Percentiles rank a stretch among this genome's conserved stretches.
Conservation (phyloP, 2,888 invertebrate species). For the Stramonita haemastoma region DNA sequence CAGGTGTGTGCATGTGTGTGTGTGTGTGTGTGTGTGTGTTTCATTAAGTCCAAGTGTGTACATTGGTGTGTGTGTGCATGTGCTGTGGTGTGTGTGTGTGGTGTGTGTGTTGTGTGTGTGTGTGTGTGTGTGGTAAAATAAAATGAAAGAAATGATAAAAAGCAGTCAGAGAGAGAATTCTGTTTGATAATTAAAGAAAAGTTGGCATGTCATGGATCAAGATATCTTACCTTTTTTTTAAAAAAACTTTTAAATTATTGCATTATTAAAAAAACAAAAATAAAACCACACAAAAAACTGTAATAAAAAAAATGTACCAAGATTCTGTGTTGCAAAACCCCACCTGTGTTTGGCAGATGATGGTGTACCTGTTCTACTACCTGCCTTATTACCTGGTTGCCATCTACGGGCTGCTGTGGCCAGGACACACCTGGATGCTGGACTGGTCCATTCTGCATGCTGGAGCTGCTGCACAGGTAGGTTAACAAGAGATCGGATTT, state of each 20-base stretch:
- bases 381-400: conserved; percentile 68
- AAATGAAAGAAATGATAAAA: background rate
- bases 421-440: conserved; percentile 64
- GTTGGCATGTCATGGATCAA: background rate
- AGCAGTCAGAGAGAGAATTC: background rate
- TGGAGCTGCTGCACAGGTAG: conserved; percentile 72
- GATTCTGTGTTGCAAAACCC: background rate
- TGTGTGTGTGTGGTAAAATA: background rate
- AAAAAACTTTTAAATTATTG: background rate
- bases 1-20: conserved; percentile 60
- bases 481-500: too few relatives aligned
- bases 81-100: too few relatives aligned
- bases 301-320: too few relatives aligned
- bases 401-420: conserved; percentile 63
- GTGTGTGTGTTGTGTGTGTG: too few relatives aligned
- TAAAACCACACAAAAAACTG: background rate
- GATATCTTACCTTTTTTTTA: background rate
- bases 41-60: background rate
- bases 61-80: background rate
- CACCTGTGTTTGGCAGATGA: conserved; percentile 58
- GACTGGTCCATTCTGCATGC: conserved; percentile 72
- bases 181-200: too few relatives aligned
- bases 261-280: background rate
- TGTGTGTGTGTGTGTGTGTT: background rate
- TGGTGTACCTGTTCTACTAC: conserved; percentile 73